phyloP scores from a whole-genome alignment of 2,888 invertebrate species.

The Leucophenga montana region DNA sequence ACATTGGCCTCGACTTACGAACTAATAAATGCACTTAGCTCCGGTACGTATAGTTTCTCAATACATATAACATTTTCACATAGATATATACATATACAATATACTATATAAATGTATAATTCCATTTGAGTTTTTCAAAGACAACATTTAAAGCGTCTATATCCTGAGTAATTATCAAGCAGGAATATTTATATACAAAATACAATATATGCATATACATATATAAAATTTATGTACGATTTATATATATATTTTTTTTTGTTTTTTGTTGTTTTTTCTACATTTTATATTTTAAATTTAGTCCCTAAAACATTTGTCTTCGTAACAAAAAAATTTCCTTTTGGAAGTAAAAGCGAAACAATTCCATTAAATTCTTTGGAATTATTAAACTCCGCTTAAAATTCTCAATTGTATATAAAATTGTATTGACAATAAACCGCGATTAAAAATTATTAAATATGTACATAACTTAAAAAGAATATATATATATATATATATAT shows the following conservation, averaged over 20 bases:
- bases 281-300: not conserved
- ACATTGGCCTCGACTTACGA: slow-evolving; percentile 41
- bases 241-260: slow-evolving; percentile 5
- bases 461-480: slow-evolving; percentile 19
- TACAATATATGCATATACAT: slow-evolving; percentile 30
- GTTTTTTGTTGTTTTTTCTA: not conserved
- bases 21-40: slow-evolving; percentile 72
- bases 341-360: slow-evolving; percentile 11
- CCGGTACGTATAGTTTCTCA: slow-evolving; percentile 63
- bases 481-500: not conserved
- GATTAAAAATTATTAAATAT: slow-evolving; percentile 1
- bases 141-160: slow-evolving; percentile 21
- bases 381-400: slow-evolving; percentile 1
- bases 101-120: not conserved
- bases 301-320: not conserved
- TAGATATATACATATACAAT: slow-evolving; percentile 20
- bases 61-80: slow-evolving; percentile 24
- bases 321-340: not conserved
- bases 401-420: not conserved
- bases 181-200: too few species aligned
- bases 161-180: slow-evolving; percentile 45
- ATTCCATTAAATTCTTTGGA: not conserved
- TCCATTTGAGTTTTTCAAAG: slow-evolving; percentile 22
- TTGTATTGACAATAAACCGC: slow-evolving; percentile 3
- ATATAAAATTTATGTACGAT: slow-evolving; percentile 9